A percentile compares a stretch with the other conserved stretches of the same genome.
Conservation (phyloP, 2,888 invertebrate species). For the Agrotis ipsilon region DNA sequence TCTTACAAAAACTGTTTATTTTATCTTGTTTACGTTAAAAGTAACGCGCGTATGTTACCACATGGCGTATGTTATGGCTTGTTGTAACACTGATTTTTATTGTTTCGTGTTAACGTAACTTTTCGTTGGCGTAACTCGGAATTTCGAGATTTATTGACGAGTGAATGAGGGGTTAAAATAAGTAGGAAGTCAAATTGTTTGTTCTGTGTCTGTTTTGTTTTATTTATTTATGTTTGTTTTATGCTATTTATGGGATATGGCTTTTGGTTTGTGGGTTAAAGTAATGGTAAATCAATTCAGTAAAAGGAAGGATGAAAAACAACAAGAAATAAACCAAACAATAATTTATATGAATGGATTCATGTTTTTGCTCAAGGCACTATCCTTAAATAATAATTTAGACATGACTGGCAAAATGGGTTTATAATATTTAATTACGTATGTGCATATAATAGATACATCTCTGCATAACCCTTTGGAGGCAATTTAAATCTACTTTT, state of each 20-base stretch:
- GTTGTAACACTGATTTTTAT: slow-evolving; percentile 59
- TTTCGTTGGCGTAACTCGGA: slow-evolving; percentile 41
- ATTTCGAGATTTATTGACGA: slow-evolving; percentile 39
- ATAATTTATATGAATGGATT: neutral
- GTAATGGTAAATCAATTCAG: no score
- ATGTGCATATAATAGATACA: no score
- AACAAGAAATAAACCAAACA: neutral
- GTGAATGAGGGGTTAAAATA: slow-evolving; percentile 27
- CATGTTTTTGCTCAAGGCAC: neutral
- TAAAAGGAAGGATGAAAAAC: neutral
- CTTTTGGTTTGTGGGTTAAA: no score
- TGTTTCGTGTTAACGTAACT: slow-evolving; percentile 46
- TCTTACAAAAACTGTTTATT: slow-evolving; percentile 60
- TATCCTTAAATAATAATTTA: no score
- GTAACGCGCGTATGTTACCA: slow-evolving; percentile 62
- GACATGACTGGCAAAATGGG: no score
- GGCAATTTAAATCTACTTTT: no score
- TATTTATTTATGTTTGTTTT: neutral
- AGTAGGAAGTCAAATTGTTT: slow-evolving; percentile 28
- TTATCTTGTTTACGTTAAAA: slow-evolving; percentile 59
- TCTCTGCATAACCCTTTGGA: no score
- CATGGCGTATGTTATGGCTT: slow-evolving; percentile 58
- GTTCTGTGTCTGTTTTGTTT: slow-evolving; percentile 22
- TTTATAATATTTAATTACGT: no score
- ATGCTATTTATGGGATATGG: slow-evolving; percentile 5